Percentiles rank a stretch among this genome's conserved stretches.
These are phyloP conservation scores for Dolomedes plantarius DNA, from an alignment of 2,888 invertebrate genomes.

Conservation along the genomic window DNA sequence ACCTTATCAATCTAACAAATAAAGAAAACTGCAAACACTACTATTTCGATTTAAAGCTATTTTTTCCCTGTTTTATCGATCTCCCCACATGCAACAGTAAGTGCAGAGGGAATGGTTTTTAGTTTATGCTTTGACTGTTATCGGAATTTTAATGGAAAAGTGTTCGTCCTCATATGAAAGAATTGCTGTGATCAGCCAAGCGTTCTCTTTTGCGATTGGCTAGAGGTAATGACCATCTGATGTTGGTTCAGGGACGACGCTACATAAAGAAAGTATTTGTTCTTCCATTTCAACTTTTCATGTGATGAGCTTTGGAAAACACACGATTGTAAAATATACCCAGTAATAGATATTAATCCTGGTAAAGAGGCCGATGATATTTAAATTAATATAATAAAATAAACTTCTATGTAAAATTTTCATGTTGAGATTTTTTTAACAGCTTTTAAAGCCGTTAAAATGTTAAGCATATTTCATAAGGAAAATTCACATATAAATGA, in stretches of 20 bases:
- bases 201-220: slow-evolving; percentile 45
- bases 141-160: slow-evolving; percentile 61
- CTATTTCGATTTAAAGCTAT: slow-evolving; percentile 35
- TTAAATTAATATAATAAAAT: too few species aligned
- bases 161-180: slow-evolving; percentile 18
- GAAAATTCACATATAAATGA: too few species aligned
- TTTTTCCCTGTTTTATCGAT: slow-evolving; percentile 8
- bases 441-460: too few species aligned
- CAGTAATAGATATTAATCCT: too few species aligned
- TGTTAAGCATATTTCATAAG: too few species aligned
- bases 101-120: slow-evolving; percentile 32
- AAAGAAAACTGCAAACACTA: slow-evolving; percentile 27
- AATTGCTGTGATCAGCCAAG: slow-evolving; percentile 32
- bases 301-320: not conserved
- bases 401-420: too few species aligned
- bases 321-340: too few species aligned
- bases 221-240: slow-evolving; percentile 46
- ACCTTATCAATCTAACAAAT: slow-evolving; percentile 37
- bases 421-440: too few species aligned
- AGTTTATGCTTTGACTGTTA: slow-evolving; percentile 54
- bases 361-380: too few species aligned
- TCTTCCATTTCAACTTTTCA: not conserved
- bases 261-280: not conserved
- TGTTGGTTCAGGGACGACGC: slow-evolving; percentile 13
- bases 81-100: not conserved